Percentiles rank a stretch among this genome's conserved stretches.
phyloP scores from a whole-genome alignment of 2,113 vertebrate genomes.

The Alethe diademata region DNA sequence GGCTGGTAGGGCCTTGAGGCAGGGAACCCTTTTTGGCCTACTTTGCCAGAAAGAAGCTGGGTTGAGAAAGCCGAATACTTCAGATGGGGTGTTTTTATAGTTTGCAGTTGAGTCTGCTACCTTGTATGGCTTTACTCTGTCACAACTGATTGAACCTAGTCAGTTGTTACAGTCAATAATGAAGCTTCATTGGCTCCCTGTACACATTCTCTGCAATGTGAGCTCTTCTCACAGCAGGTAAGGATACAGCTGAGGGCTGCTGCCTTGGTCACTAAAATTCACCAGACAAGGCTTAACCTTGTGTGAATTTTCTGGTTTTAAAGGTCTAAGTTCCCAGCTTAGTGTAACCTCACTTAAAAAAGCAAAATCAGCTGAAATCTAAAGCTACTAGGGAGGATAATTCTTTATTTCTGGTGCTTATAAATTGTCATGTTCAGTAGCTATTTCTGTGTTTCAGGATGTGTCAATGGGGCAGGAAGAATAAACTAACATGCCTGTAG shows the following conservation, averaged over 20 bases:
- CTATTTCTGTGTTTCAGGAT: background rate
- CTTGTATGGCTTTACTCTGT: background rate
- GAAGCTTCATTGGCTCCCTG: background rate
- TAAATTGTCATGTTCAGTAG: background rate
- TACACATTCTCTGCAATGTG: background rate
- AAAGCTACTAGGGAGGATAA: background rate
- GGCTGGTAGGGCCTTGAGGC: background rate
- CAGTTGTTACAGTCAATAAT: background rate
- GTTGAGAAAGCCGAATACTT: background rate
- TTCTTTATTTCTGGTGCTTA: background rate
- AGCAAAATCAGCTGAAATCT: background rate
- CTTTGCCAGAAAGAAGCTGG: background rate
- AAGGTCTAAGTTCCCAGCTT: background rate
- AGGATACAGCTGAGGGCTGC: background rate
- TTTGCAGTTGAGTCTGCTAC: background rate
- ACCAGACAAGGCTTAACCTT: background rate
- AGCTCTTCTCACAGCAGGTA: background rate
- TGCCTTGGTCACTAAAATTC: background rate
- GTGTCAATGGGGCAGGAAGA: background rate
- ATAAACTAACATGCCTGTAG: background rate
- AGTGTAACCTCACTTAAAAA: background rate
- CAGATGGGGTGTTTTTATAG: accelerated
- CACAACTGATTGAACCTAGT: background rate
- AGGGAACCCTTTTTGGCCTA: background rate
- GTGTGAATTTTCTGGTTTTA: background rate